Evolutionary conservation across 2,888 invertebrate species (phyloP).

Genomic region (Helleia helle): DNA sequence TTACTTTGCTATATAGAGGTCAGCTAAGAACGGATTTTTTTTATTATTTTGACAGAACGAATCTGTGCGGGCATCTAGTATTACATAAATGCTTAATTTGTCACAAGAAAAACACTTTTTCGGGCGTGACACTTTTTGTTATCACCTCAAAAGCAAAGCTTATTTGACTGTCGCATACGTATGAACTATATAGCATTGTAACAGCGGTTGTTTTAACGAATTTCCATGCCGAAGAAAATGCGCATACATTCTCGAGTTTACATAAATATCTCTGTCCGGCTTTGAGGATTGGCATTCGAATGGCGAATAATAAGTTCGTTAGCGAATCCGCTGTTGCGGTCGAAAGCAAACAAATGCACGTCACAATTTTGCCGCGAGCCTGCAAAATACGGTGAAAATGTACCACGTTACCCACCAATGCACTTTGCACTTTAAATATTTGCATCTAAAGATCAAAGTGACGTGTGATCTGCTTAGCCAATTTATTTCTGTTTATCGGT

Average conservation of each 20-base stretch:
- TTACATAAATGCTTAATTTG: too few relatives aligned
- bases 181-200: too few relatives aligned
- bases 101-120: too few relatives aligned
- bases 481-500: slow-evolving; percentile 32
- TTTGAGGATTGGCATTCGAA: slow-evolving; percentile 37
- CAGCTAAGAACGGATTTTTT: too few relatives aligned
- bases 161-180: too few relatives aligned
- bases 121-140: too few relatives aligned
- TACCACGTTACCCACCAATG: slow-evolving; percentile 13
- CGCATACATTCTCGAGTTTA: slow-evolving; percentile 17
- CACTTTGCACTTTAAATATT: slow-evolving; percentile 21
- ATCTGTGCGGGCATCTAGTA: too few relatives aligned
- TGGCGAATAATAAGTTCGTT: slow-evolving; percentile 56
- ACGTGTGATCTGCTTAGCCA: slow-evolving; percentile 17
- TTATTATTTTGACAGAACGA: too few relatives aligned
- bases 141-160: too few relatives aligned
- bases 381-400: slow-evolving; percentile 28
- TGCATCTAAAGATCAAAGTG: slow-evolving; percentile 21
- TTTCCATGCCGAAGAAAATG: slow-evolving; percentile 4
- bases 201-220: neutral
- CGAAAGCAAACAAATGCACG: slow-evolving; percentile 34
- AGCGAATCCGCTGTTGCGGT: slow-evolving; percentile 42
- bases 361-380: slow-evolving; percentile 35
- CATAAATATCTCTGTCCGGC: slow-evolving; percentile 23
- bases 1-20: too few relatives aligned